Conservation (phyloP, 2,797 vertebrate genomes). For the Malurus leucopterus region DNA sequence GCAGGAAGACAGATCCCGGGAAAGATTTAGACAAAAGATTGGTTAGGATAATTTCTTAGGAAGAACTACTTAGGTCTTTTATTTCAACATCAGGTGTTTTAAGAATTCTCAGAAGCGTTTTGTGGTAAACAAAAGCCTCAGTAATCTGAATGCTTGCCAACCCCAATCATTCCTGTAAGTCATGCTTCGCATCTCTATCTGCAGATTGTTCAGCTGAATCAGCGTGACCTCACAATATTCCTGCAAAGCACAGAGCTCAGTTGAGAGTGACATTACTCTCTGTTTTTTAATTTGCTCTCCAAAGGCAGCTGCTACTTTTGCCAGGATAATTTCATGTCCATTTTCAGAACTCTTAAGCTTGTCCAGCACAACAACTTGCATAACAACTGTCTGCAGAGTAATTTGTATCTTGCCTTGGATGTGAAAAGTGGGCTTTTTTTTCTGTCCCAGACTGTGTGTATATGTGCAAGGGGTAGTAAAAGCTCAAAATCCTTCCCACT, state of each 20-base stretch:
- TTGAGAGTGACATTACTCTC: rapidly evolving
- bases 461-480: not conserved
- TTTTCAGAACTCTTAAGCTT: not conserved
- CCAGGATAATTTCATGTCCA: not conserved
- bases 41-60: not conserved
- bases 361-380: not conserved
- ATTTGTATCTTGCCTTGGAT: not conserved
- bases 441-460: rapidly evolving
- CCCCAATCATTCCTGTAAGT: not conserved
- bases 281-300: not conserved
- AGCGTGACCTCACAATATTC: not conserved
- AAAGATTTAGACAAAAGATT: not conserved
- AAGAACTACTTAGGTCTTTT: not conserved
- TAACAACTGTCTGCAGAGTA: not conserved
- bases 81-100: not conserved
- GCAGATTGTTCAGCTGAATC: not conserved
- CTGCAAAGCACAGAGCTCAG: not conserved
- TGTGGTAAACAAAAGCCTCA: not conserved
- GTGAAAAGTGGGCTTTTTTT: not conserved
- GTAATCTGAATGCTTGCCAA: not conserved
- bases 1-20: not conserved
- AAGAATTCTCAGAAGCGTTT: not conserved
- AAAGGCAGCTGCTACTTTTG: not conserved
- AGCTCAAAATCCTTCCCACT: not conserved
- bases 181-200: not conserved